phyloP scores from a whole-genome alignment of 2,888 invertebrate genomes.

The Aplocera efformata region DNA sequence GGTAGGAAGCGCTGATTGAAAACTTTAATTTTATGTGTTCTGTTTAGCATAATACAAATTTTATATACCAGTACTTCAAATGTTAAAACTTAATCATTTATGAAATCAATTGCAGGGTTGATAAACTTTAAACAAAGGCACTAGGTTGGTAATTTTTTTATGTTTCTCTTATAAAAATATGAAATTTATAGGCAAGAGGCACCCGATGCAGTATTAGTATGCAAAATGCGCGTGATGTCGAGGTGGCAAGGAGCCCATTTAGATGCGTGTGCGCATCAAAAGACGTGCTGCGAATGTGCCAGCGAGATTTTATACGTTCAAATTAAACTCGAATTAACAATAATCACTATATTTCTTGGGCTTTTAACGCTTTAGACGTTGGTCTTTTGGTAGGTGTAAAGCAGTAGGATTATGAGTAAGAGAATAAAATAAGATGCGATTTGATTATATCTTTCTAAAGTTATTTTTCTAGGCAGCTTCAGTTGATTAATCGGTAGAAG shows the following conservation, averaged over 20 bases:
- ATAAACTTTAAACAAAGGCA: constrained; percentile 33
- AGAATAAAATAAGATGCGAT: too few relatives aligned
- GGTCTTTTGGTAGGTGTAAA: too few relatives aligned
- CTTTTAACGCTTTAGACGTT: too few relatives aligned
- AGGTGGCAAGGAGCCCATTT: constrained; percentile 71
- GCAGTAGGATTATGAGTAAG: too few relatives aligned
- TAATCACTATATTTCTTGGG: constrained; percentile 15
- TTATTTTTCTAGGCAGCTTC: too few relatives aligned
- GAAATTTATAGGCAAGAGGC: constrained; percentile 38
- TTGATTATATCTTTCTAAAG: too few relatives aligned
- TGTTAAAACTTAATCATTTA: constrained; percentile 1
- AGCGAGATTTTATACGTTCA: constrained; percentile 33
- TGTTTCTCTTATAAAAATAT: constrained; percentile 37
- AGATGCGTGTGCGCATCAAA: constrained; percentile 52
- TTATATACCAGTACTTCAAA: too few relatives aligned
- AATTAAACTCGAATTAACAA: constrained; percentile 53
- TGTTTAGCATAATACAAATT: too few relatives aligned
- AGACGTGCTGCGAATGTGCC: constrained; percentile 51
- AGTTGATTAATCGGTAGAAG: too few relatives aligned
- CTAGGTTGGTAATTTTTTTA: constrained; percentile 32
- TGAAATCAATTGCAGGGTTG: constrained; percentile 23
- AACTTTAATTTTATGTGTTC: too few relatives aligned
- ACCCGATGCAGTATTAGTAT: constrained; percentile 56
- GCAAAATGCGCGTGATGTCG: constrained; percentile 54
- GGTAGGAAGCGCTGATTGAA: too few relatives aligned